Conservation (phyloP, 1,140 invertebrate species). For the Eupristina koningsbergeri region DNA sequence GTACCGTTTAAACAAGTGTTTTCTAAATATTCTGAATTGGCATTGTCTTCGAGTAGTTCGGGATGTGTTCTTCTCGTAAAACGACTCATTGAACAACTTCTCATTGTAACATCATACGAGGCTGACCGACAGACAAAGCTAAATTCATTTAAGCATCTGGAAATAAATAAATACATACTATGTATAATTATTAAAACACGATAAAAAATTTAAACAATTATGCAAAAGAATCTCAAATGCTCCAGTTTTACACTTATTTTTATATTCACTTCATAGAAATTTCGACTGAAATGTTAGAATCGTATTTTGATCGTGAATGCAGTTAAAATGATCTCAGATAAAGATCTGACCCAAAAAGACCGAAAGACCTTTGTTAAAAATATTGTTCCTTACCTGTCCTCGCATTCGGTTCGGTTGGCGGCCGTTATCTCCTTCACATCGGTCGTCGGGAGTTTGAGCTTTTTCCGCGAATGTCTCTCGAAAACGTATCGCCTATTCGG, state of each 20-base stretch:
- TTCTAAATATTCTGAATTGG: slow-evolving; percentile 91
- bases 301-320: no score
- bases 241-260: no score
- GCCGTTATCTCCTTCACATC: slow-evolving; percentile 87
- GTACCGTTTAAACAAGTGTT: slow-evolving; percentile 91
- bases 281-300: no score
- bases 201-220: no score
- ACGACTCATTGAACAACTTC: slow-evolving; percentile 85
- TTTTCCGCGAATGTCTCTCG: slow-evolving; percentile 88
- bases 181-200: background rate
- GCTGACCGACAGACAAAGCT: slow-evolving; percentile 90
- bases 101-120: slow-evolving; percentile 83
- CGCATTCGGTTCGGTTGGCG: slow-evolving; percentile 88
- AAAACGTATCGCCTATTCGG: slow-evolving; percentile 90
- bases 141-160: slow-evolving; percentile 88
- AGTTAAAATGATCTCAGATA: no score
- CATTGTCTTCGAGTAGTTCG: slow-evolving; percentile 86
- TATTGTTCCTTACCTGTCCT: slow-evolving; percentile 78
- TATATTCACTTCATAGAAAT: no score
- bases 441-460: slow-evolving; percentile 82
- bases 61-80: slow-evolving; percentile 89
- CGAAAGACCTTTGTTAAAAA: no score
- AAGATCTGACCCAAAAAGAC: no score
- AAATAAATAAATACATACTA: slow-evolving; percentile 43
- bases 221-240: no score